Percentiles rank a stretch among this genome's conserved stretches.
Evolutionary conservation across 2,888 invertebrate species (phyloP).

Genomic region (Andrena marginata): DNA sequence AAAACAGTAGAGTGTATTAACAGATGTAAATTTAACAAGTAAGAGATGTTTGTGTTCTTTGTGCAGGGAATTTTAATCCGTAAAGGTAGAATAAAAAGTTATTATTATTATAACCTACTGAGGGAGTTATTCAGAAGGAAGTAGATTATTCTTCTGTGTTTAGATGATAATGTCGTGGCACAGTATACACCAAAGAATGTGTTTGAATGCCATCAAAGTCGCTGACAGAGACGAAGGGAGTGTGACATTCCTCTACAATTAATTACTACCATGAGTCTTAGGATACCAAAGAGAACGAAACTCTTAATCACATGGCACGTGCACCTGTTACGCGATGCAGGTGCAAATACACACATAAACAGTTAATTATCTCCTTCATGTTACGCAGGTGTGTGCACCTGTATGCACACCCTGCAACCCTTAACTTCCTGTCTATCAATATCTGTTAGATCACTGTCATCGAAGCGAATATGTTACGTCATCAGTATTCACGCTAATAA

Average conservation of each 20-base stretch:
- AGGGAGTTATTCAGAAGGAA: neutral
- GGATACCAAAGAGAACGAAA: conserved; percentile 25
- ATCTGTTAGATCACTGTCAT: conserved; percentile 46
- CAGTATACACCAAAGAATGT: neutral
- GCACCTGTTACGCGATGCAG: conserved; percentile 33
- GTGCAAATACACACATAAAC: conserved; percentile 12
- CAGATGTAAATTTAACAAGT: too few species aligned
- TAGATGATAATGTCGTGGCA: neutral
- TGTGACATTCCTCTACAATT: conserved; percentile 12
- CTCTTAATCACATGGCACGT: conserved; percentile 39
- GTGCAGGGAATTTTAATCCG: too few species aligned
- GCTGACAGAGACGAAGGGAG: neutral
- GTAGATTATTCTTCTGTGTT: neutral
- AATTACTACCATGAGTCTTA: conserved; percentile 14
- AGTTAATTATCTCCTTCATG: conserved; percentile 52
- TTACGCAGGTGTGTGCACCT: conserved; percentile 51
- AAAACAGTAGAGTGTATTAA: too few species aligned
- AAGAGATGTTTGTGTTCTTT: too few species aligned
- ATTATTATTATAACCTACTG: neutral
- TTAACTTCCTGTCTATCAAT: conserved; percentile 54
- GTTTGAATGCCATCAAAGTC: neutral
- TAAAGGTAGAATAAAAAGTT: too few species aligned
- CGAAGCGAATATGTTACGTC: conserved; percentile 9
- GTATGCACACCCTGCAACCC: conserved; percentile 48
- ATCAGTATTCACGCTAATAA: too few species aligned